Evolutionary conservation across 2,797 vertebrate species (phyloP).

Genomic region (Botia almorhae): DNA sequence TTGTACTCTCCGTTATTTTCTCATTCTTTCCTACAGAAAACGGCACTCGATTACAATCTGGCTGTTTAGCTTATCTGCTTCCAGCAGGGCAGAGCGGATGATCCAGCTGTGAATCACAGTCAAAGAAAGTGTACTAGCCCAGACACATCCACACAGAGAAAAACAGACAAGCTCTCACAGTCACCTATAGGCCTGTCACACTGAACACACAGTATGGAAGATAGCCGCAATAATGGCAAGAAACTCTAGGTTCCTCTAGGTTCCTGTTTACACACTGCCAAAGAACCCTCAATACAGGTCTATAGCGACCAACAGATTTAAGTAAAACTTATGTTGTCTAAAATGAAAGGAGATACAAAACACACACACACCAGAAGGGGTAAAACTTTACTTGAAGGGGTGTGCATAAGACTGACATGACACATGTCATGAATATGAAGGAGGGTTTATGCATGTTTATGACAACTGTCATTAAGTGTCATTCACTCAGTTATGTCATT

Average conservation of each 20-base stretch:
- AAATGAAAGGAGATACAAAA: no score
- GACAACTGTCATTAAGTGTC: no score
- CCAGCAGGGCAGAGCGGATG: slow-evolving; percentile 16
- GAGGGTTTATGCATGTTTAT: no score
- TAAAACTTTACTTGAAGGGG: no score
- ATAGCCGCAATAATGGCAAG: slow-evolving; percentile 16
- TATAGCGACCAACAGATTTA: neutral
- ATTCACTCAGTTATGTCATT: no score
- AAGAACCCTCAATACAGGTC: neutral
- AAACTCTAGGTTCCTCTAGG: slow-evolving; percentile 17
- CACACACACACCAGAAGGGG: no score
- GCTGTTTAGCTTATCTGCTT: slow-evolving; percentile 20
- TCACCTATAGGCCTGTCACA: neutral
- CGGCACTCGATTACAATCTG: neutral
- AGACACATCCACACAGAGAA: slow-evolving; percentile 9
- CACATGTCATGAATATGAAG: no score
- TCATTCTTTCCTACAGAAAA: neutral
- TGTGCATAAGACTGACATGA: no score
- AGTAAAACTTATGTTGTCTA: no score
- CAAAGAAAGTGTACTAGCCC: neutral
- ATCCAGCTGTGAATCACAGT: no score
- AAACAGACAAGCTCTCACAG: slow-evolving; percentile 13
- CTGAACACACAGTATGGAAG: slow-evolving; percentile 26
- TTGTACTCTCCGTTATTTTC: neutral
- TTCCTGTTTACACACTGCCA: slow-evolving; percentile 5